Conservation (phyloP, 2,888 invertebrate genomes). For the Dolichopus griseipennis region DNA sequence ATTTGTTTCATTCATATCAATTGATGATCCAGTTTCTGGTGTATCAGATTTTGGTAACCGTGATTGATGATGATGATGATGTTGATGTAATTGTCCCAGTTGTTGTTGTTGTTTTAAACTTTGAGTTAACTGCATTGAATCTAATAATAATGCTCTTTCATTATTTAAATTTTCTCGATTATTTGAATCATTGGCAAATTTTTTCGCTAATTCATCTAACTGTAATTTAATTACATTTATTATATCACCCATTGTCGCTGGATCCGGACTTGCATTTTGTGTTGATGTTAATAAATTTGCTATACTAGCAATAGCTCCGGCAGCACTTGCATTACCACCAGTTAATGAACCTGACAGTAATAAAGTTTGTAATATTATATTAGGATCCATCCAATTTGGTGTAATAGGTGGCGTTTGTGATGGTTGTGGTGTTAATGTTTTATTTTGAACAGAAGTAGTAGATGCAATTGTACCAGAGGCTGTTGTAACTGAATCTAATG, state of each 20-base stretch:
- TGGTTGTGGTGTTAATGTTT: constrained; percentile 17
- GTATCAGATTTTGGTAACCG: constrained; percentile 44
- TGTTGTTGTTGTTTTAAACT: constrained; percentile 28
- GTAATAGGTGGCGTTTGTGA: constrained; percentile 23
- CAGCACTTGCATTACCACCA: constrained; percentile 24
- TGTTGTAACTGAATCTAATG: constrained; percentile 21
- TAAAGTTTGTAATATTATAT: constrained; percentile 35
- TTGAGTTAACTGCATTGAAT: constrained; percentile 31
- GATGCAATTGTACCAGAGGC: constrained; percentile 14
- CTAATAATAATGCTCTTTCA: constrained; percentile 27
- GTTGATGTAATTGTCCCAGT: constrained; percentile 35
- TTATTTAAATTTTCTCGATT: constrained; percentile 29
- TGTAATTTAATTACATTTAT: constrained; percentile 35
- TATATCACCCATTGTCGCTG: constrained; percentile 34
- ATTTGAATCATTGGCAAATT: constrained; percentile 19
- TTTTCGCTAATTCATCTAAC: constrained; percentile 24
- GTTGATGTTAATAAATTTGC: constrained; percentile 11
- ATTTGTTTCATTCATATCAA: constrained; percentile 36
- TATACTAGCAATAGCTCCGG: constrained; percentile 26
- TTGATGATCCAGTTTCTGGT: constrained; percentile 43
- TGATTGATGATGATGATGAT: constrained; percentile 16
- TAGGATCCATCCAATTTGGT: constrained; percentile 33
- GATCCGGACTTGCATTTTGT: constrained; percentile 26
- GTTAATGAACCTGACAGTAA: constrained; percentile 31
- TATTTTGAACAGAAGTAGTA: constrained; percentile 13